These are phyloP conservation scores for Abrostola tripartita DNA, from an alignment of 2,888 invertebrate species.

Conservation along the genomic window DNA sequence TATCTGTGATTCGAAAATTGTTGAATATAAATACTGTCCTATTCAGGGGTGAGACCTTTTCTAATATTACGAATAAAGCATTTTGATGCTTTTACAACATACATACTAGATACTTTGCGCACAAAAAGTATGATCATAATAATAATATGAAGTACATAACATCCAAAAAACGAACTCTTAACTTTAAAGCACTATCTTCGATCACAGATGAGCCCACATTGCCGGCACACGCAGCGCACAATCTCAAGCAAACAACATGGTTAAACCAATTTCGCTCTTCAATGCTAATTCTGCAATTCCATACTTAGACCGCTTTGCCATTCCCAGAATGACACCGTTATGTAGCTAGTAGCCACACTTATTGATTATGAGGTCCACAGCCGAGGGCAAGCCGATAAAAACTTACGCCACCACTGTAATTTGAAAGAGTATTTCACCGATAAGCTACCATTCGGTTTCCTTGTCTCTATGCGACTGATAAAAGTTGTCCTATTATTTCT, in stretches of 20 bases:
- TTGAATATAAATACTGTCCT: no score
- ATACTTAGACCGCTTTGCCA: conserved; percentile 37
- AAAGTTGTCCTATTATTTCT: conserved; percentile 83
- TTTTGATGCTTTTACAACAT: no score
- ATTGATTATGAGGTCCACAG: conserved; percentile 71
- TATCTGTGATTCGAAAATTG: no score
- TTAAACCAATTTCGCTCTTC: conserved; percentile 17
- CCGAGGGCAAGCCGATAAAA: conserved; percentile 78
- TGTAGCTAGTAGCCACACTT: conserved; percentile 57
- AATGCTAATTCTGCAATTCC: conserved; percentile 21
- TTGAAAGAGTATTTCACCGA: conserved; percentile 75
- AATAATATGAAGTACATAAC: no score
- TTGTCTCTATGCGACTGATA: conserved; percentile 70
- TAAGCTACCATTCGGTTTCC: conserved; percentile 68
- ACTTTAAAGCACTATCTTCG: no score
- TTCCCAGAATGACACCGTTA: conserved; percentile 32
- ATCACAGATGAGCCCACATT: background rate
- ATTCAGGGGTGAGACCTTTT: no score
- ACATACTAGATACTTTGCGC: no score
- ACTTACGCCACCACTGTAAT: conserved; percentile 75
- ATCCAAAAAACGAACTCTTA: no score
- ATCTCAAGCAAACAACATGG: background rate
- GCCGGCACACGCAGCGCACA: background rate
- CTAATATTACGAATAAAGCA: no score
- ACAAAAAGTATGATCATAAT: no score